These are phyloP conservation scores for Sebastes goodei DNA, from an alignment of 2,797 vertebrate species.

Conservation along the genomic window DNA sequence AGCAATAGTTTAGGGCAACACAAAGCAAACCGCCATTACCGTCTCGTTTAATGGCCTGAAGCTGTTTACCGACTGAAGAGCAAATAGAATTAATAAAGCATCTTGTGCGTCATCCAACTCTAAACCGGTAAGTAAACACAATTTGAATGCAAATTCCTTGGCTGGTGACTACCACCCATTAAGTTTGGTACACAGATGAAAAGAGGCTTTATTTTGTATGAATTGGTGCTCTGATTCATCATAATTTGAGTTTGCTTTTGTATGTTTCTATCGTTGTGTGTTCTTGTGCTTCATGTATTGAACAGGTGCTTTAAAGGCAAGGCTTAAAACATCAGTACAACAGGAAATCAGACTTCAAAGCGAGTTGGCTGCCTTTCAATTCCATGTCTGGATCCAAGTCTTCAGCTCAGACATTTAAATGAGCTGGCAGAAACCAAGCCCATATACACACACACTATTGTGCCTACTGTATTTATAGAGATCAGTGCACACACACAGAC, in stretches of 20 bases:
- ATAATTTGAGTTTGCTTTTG: background rate
- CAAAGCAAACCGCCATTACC: slow-evolving; percentile 41
- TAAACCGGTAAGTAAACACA: slow-evolving; percentile 41
- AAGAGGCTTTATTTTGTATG: slow-evolving; percentile 16
- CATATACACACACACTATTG: background rate
- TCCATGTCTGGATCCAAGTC: slow-evolving; percentile 27
- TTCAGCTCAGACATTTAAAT: slow-evolving; percentile 46
- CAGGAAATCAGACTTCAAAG: slow-evolving; percentile 57
- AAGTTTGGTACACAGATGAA: background rate
- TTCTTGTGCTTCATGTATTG: slow-evolving; percentile 8
- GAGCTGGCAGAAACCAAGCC: slow-evolving; percentile 6
- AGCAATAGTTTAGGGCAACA: slow-evolving; percentile 32
- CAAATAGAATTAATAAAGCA: slow-evolving; percentile 54
- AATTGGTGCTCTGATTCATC: background rate
- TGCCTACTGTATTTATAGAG: background rate
- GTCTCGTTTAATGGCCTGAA: slow-evolving; percentile 35
- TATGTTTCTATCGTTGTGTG: background rate
- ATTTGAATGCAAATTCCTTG: slow-evolving; percentile 46
- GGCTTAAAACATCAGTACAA: slow-evolving; percentile 39
- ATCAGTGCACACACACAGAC: background rate
- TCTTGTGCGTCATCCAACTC: slow-evolving; percentile 24
- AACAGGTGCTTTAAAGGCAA: slow-evolving; percentile 26
- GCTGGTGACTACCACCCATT: slow-evolving; percentile 37
- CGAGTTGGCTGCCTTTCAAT: slow-evolving; percentile 23
- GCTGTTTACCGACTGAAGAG: slow-evolving; percentile 45